Conservation (phyloP, 2,797 vertebrate genomes). For the Squalus acanthias region DNA sequence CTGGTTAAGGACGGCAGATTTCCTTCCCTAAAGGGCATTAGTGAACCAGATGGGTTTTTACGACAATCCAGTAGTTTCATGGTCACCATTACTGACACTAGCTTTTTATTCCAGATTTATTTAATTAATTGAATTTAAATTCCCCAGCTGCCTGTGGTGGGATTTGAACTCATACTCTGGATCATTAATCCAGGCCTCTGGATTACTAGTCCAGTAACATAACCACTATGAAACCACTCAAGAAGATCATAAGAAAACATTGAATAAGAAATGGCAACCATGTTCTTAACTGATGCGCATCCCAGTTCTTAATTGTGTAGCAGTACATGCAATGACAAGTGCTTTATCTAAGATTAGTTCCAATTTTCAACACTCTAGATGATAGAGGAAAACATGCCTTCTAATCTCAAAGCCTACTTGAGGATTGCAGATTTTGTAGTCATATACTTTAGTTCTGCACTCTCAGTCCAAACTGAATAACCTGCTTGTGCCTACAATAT, state of each 20-base stretch:
- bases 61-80: too few relatives aligned
- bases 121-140: too few relatives aligned
- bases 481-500: not conserved
- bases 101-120: too few relatives aligned
- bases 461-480: not conserved
- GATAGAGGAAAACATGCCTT: not conserved
- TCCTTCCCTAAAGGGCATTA: too few relatives aligned
- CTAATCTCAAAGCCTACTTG: not conserved
- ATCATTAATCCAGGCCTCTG: too few relatives aligned
- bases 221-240: not conserved
- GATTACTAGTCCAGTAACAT: too few relatives aligned
- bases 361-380: not conserved
- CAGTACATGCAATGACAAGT: not conserved
- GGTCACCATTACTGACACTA: too few relatives aligned
- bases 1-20: too few relatives aligned
- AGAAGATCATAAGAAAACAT: not conserved
- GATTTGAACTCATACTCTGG: too few relatives aligned
- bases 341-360: not conserved
- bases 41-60: too few relatives aligned
- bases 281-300: not conserved
- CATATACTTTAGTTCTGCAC: not conserved
- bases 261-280: not conserved
- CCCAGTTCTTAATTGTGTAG: not conserved
- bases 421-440: not conserved
- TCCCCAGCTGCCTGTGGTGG: too few relatives aligned